Conservation (phyloP, 2,888 invertebrate species). For the Hyposoter didymator region DNA sequence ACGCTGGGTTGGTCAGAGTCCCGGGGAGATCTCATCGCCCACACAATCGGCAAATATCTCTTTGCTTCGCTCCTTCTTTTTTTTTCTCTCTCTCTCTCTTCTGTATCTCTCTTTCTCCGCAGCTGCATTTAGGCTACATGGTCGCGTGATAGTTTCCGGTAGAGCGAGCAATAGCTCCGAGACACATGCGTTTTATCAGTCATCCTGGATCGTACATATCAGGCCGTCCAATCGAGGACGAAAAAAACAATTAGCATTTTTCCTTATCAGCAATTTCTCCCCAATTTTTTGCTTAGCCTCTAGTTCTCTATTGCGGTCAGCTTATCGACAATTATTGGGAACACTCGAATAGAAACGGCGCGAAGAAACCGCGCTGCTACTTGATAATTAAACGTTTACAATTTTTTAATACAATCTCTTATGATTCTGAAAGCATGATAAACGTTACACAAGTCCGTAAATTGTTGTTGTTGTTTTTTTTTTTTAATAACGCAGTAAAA, state of each 20-base stretch:
- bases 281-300: not conserved
- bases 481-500: too few species aligned
- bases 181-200: slow-evolving; percentile 31
- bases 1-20: slow-evolving; percentile 29
- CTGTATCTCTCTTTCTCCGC: not conserved
- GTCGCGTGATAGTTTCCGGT: slow-evolving; percentile 52
- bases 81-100: not conserved
- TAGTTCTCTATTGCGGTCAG: not conserved
- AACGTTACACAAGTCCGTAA: not conserved
- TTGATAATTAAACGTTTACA: not conserved
- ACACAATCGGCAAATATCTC: slow-evolving; percentile 55
- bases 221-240: slow-evolving; percentile 21
- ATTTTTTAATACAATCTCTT: not conserved
- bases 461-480: not conserved
- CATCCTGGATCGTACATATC: slow-evolving; percentile 43
- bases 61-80: not conserved
- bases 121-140: slow-evolving; percentile 30
- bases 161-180: slow-evolving; percentile 23
- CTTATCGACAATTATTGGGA: slow-evolving; percentile 21
- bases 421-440: not conserved
- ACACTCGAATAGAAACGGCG: not conserved
- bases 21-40: slow-evolving; percentile 61
- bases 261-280: not conserved
- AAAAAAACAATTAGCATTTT: slow-evolving; percentile 29
- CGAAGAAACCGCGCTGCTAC: not conserved